Percentiles rank a stretch among this genome's conserved stretches.
Conservation (phyloP, 2,113 vertebrate genomes). For the Grantiella picta region DNA sequence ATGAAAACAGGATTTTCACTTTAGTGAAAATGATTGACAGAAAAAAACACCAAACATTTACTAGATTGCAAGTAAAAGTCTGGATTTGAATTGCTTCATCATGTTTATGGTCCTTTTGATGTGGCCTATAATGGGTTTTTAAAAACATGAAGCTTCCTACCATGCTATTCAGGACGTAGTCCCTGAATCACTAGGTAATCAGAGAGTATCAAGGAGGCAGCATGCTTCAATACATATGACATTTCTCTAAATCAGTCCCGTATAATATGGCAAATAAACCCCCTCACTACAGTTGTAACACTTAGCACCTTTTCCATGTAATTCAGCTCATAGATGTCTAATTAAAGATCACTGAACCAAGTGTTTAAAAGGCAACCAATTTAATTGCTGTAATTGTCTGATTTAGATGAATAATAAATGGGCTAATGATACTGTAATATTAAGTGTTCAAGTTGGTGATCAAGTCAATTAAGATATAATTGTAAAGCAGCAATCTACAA, state of each 20-base stretch:
- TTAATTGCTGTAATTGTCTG: slow-evolving; percentile 71
- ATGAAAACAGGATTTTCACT: neutral
- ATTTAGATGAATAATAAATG: slow-evolving; percentile 71
- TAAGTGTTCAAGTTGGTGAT: slow-evolving; percentile 70
- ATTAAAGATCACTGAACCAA: slow-evolving; percentile 75
- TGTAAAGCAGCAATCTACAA: slow-evolving; percentile 56
- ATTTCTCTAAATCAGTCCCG: neutral
- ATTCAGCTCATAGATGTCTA: slow-evolving; percentile 40
- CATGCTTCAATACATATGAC: neutral
- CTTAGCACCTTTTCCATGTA: slow-evolving; percentile 52
- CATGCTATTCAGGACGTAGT: neutral
- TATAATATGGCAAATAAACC: slow-evolving; percentile 4
- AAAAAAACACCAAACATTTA: neutral
- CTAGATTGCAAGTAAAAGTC: neutral
- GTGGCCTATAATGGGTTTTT: neutral
- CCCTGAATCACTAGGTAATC: neutral
- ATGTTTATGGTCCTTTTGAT: neutral
- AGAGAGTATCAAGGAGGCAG: neutral
- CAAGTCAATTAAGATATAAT: slow-evolving; percentile 74
- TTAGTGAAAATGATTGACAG: neutral
- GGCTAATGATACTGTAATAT: slow-evolving; percentile 68
- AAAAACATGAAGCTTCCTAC: neutral
- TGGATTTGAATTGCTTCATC: neutral
- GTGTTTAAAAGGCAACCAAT: slow-evolving; percentile 55
- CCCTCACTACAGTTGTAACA: neutral